phyloP scores from a whole-genome alignment of 2,888 invertebrate species.

The Acleris emargana region DNA sequence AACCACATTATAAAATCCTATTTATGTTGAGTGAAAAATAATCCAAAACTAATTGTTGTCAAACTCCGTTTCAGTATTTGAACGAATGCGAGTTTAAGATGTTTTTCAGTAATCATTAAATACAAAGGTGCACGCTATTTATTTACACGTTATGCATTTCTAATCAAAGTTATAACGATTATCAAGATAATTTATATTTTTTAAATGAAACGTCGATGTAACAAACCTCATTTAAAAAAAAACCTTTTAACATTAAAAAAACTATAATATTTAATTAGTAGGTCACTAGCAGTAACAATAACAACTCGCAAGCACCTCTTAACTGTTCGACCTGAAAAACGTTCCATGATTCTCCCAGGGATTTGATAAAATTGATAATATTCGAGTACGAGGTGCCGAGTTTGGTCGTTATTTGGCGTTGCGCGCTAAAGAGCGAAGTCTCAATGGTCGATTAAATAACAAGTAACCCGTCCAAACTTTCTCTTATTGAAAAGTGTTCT shows the following conservation, averaged over 20 bases:
- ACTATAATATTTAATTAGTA: neutral
- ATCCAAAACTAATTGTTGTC: too few species aligned
- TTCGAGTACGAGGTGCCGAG: constrained; percentile 21
- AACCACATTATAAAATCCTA: too few species aligned
- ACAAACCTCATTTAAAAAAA: too few species aligned
- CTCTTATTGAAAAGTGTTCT: constrained; percentile 42
- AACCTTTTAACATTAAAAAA: too few species aligned
- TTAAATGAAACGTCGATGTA: too few species aligned
- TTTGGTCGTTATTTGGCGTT: constrained; percentile 54
- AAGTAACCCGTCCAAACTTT: constrained; percentile 51
- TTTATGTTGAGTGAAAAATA: too few species aligned
- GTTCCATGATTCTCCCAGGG: constrained; percentile 9
- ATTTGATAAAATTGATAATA: constrained; percentile 25
- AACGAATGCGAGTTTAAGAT: neutral
- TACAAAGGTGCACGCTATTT: too few species aligned
- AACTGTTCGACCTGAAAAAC: constrained; percentile 9
- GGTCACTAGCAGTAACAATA: neutral
- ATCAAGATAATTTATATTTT: too few species aligned
- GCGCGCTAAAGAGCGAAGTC: constrained; percentile 44
- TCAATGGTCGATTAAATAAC: constrained; percentile 57
- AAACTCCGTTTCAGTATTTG: constrained; percentile 3
- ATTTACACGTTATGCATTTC: too few species aligned
- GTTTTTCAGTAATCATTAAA: constrained; percentile 6
- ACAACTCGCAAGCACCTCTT: neutral
- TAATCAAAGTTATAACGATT: too few species aligned